Conservation (phyloP, 2,113 vertebrate genomes). For the Porphyrio hochstetteri region DNA sequence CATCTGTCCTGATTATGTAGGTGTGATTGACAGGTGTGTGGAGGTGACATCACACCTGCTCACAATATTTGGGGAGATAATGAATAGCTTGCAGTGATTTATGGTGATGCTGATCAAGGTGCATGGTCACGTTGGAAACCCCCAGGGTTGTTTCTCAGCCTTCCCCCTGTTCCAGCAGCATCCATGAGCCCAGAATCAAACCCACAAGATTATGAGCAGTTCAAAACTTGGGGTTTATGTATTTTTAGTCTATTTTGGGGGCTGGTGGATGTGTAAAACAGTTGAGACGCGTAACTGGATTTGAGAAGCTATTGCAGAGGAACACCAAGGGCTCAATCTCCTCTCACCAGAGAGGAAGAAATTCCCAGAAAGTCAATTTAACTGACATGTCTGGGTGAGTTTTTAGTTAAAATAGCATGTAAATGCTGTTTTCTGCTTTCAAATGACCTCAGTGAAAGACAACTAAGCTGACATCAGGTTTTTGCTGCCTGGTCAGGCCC, state of each 20-base stretch:
- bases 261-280: not conserved
- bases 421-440: not conserved
- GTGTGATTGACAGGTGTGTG: not conserved
- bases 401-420: not conserved
- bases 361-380: not conserved
- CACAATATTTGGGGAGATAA: not conserved
- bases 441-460: not conserved
- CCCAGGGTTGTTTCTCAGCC: not conserved
- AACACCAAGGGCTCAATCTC: not conserved
- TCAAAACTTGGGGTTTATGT: not conserved
- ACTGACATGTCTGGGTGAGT: not conserved
- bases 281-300: not conserved
- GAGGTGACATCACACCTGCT: not conserved
- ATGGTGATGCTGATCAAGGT: fast-evolving
- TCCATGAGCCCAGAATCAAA: not conserved
- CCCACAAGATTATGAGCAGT: not conserved
- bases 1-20: not conserved
- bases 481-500: not conserved
- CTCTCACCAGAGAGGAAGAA: not conserved
- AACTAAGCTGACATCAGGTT: not conserved
- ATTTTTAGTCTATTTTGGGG: not conserved
- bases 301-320: not conserved
- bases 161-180: not conserved
- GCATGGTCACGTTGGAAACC: not conserved
- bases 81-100: not conserved